Conservation (phyloP, 2,113 vertebrate species). For the Cryptoleucopteryx plumbea region DNA sequence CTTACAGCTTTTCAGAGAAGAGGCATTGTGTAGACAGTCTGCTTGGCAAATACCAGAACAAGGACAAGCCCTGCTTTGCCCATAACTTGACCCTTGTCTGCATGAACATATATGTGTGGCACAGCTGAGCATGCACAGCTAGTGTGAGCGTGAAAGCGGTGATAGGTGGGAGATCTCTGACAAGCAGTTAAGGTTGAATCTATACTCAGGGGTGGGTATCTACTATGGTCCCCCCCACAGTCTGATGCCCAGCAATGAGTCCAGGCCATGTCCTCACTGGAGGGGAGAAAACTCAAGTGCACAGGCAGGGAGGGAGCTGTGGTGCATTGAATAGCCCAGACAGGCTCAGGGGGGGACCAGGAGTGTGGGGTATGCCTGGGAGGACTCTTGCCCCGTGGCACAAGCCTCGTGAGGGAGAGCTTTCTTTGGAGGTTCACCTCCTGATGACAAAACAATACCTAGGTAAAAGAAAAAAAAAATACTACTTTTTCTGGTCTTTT, state of each 20-base stretch:
- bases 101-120: no score
- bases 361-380: neutral
- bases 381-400: neutral
- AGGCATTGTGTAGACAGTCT: neutral
- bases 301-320: neutral
- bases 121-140: neutral
- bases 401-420: neutral
- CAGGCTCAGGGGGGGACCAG: neutral
- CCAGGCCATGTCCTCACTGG: neutral
- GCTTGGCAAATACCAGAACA: neutral
- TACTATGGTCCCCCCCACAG: neutral
- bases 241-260: neutral
- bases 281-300: neutral
- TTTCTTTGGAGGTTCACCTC: neutral
- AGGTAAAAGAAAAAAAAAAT: neutral
- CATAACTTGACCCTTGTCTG: neutral
- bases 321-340: neutral
- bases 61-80: neutral
- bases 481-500: neutral
- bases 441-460: neutral
- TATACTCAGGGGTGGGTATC: neutral
- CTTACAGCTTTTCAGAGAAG: neutral
- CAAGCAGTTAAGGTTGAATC: neutral
- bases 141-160: neutral
- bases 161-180: neutral